phyloP scores from a whole-genome alignment of 1,140 invertebrate species.

The Leguminivora glycinivorella region DNA sequence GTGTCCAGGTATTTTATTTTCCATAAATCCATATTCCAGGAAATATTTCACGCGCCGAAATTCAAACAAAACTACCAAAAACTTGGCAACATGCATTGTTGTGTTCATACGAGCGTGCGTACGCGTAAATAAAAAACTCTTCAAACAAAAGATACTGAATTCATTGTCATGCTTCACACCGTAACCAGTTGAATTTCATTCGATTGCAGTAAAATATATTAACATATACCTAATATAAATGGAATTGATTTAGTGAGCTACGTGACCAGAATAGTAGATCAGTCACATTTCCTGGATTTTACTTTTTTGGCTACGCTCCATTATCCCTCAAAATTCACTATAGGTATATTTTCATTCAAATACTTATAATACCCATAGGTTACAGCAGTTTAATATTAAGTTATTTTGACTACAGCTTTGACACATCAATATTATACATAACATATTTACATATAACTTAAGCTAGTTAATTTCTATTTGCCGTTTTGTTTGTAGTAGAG shows the following conservation, averaged over 20 bases:
- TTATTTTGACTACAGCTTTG: not conserved
- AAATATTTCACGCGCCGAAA: not conserved
- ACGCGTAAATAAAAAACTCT: not conserved
- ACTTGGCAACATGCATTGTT: not conserved
- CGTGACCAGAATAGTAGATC: conserved; percentile 18
- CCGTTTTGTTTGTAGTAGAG: not conserved
- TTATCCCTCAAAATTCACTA: conserved; percentile 5
- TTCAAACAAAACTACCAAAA: not conserved
- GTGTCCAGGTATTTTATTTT: not conserved
- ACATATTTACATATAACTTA: not conserved
- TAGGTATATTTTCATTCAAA: not conserved
- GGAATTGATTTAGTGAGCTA: conserved; percentile 26
- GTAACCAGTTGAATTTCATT: not conserved
- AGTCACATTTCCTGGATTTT: conserved; percentile 5
- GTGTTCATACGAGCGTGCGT: not conserved
- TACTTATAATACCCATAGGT: too few species aligned
- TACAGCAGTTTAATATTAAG: not conserved
- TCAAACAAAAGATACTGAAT: not conserved
- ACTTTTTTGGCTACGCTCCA: conserved; percentile 23
- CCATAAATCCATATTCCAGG: not conserved
- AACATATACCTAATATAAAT: conserved; percentile 23
- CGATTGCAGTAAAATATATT: conserved; percentile 7
- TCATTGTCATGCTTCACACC: not conserved
- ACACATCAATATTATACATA: too few species aligned
- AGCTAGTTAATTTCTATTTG: not conserved